These are phyloP conservation scores for Cataglyphis rosenhaueri DNA, from an alignment of 2,888 invertebrate genomes.

Conservation along the genomic window DNA sequence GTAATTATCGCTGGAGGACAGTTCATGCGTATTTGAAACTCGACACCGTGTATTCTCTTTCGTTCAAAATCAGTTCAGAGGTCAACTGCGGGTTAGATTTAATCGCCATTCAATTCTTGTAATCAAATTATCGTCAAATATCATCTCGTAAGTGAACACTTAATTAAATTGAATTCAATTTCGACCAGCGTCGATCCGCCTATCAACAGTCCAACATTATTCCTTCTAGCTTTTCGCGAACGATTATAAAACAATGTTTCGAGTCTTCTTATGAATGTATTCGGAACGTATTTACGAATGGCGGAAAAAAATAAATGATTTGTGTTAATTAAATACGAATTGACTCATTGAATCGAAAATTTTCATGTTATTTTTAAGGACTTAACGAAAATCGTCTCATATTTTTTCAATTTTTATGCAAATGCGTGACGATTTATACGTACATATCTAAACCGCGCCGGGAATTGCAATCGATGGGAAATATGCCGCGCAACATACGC, in stretches of 20 bases:
- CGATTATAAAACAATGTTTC: neutral
- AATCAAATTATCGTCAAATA: constrained; percentile 33
- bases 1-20: constrained; percentile 11
- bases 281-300: neutral
- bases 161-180: constrained; percentile 51
- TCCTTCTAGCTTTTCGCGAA: neutral
- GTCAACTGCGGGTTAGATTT: constrained; percentile 21
- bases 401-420: constrained; percentile 30
- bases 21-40: constrained; percentile 4
- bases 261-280: constrained; percentile 4
- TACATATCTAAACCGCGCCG: neutral
- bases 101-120: constrained; percentile 43
- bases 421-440: constrained; percentile 33
- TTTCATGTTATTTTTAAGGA: constrained; percentile 13
- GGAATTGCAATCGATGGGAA: constrained; percentile 18
- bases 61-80: constrained; percentile 27
- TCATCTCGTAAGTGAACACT: constrained; percentile 27
- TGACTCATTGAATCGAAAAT: constrained; percentile 39
- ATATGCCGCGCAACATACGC: constrained; percentile 1
- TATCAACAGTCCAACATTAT: constrained; percentile 36
- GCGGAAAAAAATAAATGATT: constrained; percentile 13
- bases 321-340: constrained; percentile 19
- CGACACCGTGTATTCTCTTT: constrained; percentile 23
- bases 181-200: neutral
- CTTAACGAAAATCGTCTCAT: neutral